Evolutionary conservation across 1,140 invertebrate species (phyloP), one percentile per base, ranked within the genome.

Genomic region (Drosophila busckii): DNA sequence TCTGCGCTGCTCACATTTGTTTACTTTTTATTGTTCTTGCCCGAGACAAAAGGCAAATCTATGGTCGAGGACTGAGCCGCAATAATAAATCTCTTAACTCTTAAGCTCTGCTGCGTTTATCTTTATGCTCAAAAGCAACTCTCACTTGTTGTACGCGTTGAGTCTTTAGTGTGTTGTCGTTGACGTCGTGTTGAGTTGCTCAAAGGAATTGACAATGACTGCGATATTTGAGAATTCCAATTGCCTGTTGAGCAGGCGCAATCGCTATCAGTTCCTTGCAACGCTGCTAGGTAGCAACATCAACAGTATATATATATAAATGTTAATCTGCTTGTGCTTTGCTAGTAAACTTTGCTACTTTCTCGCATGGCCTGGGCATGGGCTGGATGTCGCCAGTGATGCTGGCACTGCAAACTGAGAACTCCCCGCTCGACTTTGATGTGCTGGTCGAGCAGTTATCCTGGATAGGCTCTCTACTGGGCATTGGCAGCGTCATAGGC

Each of bases 1-100:
- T 53, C 70, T 0, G 56, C 34, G 2, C 3, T 85, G 0, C 29
- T 85, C 0, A 82, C 83, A 0, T 85, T 71, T 34, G 13, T 82
- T 0, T 85, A 85, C 22, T 76, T 85, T 20, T 38, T 64, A 34
- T 10, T 82, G 0, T 85, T 63, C n/a, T 78, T 94, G 8, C 92
- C 92, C 0, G 93, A 94, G 82, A 94, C 93, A 0, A 93, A 92
- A 76, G 91, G 91, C n/a, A 92, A 91, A 78, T 83, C 68, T 0
- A 82, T 80, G 75, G 44, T 73, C 32, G 40, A 55, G 5, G 65
- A 82, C 25, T 78, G 44, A 35, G 19, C 16, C 17, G 41, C 15
- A 38, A 42, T 29, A 44, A 38, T 44, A 26, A 42, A 35, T 28
- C n/a, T n/a, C n/a, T n/a, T 50, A 9, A 38, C 20, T 34, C 12